Evolutionary conservation across 2,797 vertebrate genomes (phyloP).

Genomic region (Sebastes nivosus): DNA sequence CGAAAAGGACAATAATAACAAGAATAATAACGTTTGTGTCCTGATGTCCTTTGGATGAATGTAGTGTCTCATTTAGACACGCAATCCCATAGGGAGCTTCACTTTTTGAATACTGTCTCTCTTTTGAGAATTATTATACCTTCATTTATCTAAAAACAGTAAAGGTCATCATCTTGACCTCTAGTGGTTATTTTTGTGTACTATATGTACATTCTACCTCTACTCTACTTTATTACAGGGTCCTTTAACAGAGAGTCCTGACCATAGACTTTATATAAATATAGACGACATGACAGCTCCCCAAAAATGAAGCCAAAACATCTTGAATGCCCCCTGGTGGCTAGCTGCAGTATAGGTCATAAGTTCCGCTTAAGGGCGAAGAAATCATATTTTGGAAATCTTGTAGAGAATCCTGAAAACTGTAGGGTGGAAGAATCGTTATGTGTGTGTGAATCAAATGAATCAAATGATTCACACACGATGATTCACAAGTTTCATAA

Average conservation of each 20-base stretch:
- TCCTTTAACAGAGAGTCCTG: background rate
- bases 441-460: background rate
- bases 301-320: too few relatives aligned
- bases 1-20: background rate
- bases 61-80: background rate
- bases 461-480: too few relatives aligned
- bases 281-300: background rate
- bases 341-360: too few relatives aligned
- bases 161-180: background rate
- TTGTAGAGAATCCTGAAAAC: background rate
- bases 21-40: background rate
- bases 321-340: too few relatives aligned
- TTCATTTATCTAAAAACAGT: background rate
- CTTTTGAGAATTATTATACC: too few relatives aligned
- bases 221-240: background rate
- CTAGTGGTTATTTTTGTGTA: background rate
- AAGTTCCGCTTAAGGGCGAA: rapidly evolving
- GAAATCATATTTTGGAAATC: background rate
- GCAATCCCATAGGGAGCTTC: background rate
- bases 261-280: background rate
- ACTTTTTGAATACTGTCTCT: background rate
- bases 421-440: background rate
- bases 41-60: background rate
- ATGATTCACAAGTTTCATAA: too few relatives aligned
- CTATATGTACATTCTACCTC: background rate